phyloP scores from a whole-genome alignment of 2,113 vertebrate species.

The Okapia johnstoni region DNA sequence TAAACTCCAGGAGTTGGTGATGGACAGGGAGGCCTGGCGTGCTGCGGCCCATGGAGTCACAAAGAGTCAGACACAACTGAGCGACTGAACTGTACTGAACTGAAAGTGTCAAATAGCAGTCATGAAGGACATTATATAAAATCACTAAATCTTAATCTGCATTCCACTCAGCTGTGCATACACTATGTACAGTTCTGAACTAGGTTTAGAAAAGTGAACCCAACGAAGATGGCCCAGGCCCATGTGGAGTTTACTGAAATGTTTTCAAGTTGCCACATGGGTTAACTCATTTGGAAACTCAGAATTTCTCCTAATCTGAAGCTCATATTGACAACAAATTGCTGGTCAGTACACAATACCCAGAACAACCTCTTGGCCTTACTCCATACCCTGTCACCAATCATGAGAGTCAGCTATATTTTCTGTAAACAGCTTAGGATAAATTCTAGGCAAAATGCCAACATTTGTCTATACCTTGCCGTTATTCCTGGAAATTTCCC shows the following conservation, averaged over 20 bases:
- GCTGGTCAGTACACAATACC: neutral
- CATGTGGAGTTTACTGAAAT: neutral
- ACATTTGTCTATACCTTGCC: neutral
- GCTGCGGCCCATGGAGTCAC: rapidly evolving
- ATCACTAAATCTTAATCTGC: neutral
- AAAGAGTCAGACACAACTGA: neutral
- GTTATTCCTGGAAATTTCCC: neutral
- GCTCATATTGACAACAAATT: neutral
- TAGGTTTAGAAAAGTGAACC: neutral
- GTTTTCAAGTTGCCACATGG: neutral
- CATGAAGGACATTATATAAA: neutral
- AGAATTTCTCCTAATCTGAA: neutral
- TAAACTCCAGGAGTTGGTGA: neutral
- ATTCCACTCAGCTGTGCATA: neutral
- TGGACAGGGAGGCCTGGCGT: neutral
- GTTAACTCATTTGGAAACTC: neutral
- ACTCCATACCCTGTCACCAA: neutral
- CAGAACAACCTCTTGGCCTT: neutral
- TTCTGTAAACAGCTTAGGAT: neutral
- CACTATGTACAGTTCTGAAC: neutral
- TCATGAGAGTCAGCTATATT: neutral
- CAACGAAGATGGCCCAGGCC: neutral
- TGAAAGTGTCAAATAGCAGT: neutral
- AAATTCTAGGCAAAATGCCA: neutral
- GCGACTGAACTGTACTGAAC: neutral